These are phyloP conservation scores for Microtus montanus DNA, from an alignment of 2,113 vertebrate species.

Conservation along the genomic window DNA sequence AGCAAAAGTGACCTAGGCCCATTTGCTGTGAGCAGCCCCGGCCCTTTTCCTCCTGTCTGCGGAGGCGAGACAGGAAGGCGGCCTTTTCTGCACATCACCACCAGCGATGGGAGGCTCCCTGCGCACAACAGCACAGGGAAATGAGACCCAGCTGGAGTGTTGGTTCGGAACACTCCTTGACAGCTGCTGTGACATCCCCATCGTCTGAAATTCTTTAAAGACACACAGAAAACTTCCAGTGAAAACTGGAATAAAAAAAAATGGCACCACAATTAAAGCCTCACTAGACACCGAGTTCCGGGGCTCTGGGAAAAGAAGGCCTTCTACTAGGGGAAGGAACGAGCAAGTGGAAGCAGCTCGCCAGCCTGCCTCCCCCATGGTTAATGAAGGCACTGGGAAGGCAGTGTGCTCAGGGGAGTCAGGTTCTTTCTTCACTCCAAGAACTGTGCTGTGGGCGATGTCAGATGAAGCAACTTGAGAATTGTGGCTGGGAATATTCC, in stretches of 20 bases:
- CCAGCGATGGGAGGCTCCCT: background rate
- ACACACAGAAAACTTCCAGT: background rate
- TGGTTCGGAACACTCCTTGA: no score
- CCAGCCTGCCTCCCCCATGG: background rate
- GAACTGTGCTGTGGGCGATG: background rate
- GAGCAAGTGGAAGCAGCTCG: fast-evolving
- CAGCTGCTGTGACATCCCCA: background rate
- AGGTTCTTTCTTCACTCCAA: background rate
- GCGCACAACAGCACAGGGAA: background rate
- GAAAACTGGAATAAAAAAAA: no score
- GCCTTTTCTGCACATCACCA: no score
- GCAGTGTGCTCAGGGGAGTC: fast-evolving
- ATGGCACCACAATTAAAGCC: fast-evolving
- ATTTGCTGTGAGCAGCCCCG: no score
- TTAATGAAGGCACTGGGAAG: background rate
- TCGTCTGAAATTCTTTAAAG: background rate
- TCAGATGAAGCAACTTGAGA: background rate
- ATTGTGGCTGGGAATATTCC: background rate
- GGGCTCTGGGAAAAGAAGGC: background rate
- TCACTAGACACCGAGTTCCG: fast-evolving
- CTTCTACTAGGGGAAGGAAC: fast-evolving
- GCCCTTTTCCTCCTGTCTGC: background rate
- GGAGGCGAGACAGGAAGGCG: fast-evolving
- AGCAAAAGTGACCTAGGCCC: no score
- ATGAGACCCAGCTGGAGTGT: background rate